A percentile compares a stretch with the other conserved stretches of the same genome.
Evolutionary conservation across 2,113 vertebrate genomes (phyloP).

Genomic region (Psettodes erumei): DNA sequence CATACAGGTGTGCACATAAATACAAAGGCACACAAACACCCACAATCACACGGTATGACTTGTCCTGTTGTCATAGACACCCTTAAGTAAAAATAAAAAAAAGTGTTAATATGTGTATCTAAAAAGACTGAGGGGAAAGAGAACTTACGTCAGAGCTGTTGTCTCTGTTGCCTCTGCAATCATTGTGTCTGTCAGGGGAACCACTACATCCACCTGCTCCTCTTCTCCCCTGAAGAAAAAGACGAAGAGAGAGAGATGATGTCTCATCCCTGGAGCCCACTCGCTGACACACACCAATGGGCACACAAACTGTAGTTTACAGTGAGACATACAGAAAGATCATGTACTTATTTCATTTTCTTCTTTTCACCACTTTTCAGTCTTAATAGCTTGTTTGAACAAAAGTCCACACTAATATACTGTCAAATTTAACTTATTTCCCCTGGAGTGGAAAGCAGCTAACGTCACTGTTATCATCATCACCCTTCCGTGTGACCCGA

Average conservation of each 20-base stretch:
- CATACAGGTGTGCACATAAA: background rate
- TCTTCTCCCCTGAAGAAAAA: conserved; percentile 48
- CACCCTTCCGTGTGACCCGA: background rate
- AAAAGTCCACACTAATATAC: background rate
- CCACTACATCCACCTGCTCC: conserved; percentile 36
- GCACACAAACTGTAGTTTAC: background rate
- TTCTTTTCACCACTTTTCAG: background rate
- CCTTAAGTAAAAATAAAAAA: conserved; percentile 1
- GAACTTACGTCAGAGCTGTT: conserved; percentile 65
- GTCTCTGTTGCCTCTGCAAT: conserved; percentile 58
- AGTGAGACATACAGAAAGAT: background rate
- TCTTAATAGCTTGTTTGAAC: background rate
- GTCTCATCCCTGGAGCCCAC: background rate
- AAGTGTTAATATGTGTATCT: conserved; percentile 45
- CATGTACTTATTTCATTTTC: background rate
- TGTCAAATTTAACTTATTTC: background rate
- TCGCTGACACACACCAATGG: conserved; percentile 6
- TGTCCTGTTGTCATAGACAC: conserved; percentile 52
- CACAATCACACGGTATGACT: conserved; percentile 26
- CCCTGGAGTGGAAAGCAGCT: background rate
- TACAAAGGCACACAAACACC: background rate
- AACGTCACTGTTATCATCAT: background rate
- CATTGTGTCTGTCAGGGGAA: conserved; percentile 50
- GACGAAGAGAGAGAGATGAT: conserved; percentile 24
- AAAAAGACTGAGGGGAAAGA: conserved; percentile 35